Evolutionary conservation across 2,797 vertebrate species (phyloP), one percentile per base, ranked within the genome.

Genomic region (Siniperca obscura): DNA sequence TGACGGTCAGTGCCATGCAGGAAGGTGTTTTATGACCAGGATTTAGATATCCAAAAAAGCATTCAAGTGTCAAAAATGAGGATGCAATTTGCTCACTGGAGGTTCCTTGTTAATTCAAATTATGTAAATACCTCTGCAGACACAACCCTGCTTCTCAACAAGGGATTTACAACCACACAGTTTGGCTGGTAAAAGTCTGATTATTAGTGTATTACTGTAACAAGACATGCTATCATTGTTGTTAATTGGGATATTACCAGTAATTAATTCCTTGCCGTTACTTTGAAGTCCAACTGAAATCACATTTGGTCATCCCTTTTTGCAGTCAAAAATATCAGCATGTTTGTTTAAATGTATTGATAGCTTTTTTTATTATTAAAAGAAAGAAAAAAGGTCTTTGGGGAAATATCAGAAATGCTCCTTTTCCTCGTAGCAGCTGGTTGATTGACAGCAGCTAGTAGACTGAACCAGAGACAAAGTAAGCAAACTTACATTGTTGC

Each of bases 1-100:
- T 73, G 53, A 71, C 56, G 73, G 86, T 89, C 82, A 82, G 73
- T 90, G 76, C 64, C 78, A 89, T 90, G 89, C 89, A 87, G 74
- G 42, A 79, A 30, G 8, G 53, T 87, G 67, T 79, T 85, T 87
- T 34, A 65, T 74, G 71, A 55, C 13, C 40, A 76, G 65, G 60
- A 60, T 68, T 70, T 10, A 27, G 59, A 67, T 85, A 71, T 17
- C 25, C 36, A 69, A 83, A 48, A 82, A 60, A 9, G 66, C 44
- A 50, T 73, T 71, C 40, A 75, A 70, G 40, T 79, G 70, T 84
- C n/a, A 61, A 67, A 75, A 74, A 84, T 34, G 5, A 77, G 14
- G 62, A 22, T 60, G 56, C n/a, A 75, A 34, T 76, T 84, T 83
- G 6, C 7, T 76, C 22, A 44, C 44, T 44, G 50, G 65, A 42